Conservation (phyloP, 1,140 invertebrate genomes). For the Idris sp. region DNA sequence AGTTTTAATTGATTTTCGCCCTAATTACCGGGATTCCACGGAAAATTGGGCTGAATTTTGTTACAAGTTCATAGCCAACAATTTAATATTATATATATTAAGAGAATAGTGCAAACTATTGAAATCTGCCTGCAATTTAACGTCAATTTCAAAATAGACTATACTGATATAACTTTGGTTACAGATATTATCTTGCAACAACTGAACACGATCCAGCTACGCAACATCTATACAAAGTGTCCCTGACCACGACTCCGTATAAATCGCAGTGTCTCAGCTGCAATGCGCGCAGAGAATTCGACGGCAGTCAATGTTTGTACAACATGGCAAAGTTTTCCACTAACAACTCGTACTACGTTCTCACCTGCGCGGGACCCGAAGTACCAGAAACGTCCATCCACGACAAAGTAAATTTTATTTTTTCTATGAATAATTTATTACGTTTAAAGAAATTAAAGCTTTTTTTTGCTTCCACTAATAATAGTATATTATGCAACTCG, state of each 20-base stretch:
- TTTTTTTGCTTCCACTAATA: no score
- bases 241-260: constrained; percentile 62
- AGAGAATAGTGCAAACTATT: constrained; percentile 23
- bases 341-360: constrained; percentile 82
- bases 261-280: constrained; percentile 81
- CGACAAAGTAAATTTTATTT: constrained; percentile 70
- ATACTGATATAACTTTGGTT: constrained; percentile 65
- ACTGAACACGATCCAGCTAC: constrained; percentile 80
- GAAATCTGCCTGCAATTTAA: constrained; percentile 30
- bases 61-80: background rate
- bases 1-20: no score
- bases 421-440: background rate
- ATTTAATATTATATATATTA: constrained; percentile 14
- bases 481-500: no score
- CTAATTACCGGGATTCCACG: no score
- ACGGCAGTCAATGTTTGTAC: constrained; percentile 81
- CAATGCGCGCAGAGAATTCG: constrained; percentile 75
- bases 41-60: no score
- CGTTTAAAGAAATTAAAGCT: no score
- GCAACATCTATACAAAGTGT: constrained; percentile 82
- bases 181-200: constrained; percentile 84
- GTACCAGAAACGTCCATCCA: constrained; percentile 80
- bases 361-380: constrained; percentile 87
- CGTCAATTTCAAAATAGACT: constrained; percentile 14
- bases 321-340: constrained; percentile 85